Conservation (phyloP, 2,888 invertebrate genomes). For the Deladenus siricidicola region DNA sequence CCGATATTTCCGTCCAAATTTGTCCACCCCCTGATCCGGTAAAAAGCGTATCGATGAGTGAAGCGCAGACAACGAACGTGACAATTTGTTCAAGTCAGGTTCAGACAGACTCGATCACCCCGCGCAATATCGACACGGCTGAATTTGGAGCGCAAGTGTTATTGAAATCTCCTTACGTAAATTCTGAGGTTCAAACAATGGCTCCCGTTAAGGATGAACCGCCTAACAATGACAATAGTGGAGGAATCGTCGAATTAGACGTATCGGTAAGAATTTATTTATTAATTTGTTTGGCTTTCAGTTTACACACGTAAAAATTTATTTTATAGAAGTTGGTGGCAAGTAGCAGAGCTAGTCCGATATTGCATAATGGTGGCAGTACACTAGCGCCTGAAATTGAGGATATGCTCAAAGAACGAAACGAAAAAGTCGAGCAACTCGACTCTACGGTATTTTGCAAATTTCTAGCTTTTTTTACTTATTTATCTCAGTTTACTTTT, state of each 20-base stretch:
- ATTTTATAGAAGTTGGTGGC: background rate
- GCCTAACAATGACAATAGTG: background rate
- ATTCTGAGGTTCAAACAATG: background rate
- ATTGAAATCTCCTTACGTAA: too few relatives aligned
- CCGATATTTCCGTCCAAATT: too few relatives aligned
- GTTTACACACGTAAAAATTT: background rate
- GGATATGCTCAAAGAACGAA: background rate
- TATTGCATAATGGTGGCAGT: too few relatives aligned
- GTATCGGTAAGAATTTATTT: background rate
- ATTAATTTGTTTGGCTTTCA: background rate
- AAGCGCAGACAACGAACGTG: background rate
- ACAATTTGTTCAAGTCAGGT: background rate
- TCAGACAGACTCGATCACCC: background rate
- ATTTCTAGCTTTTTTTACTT: too few relatives aligned
- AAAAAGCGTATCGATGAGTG: too few relatives aligned
- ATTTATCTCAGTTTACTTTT: too few relatives aligned
- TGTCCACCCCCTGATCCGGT: too few relatives aligned
- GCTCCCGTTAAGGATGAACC: too few relatives aligned
- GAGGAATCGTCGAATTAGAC: background rate
- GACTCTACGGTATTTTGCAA: slow-evolving; percentile 7
- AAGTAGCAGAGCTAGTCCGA: too few relatives aligned
- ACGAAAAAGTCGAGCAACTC: slow-evolving; percentile 5
- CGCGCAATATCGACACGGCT: too few relatives aligned
- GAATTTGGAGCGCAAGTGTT: too few relatives aligned
- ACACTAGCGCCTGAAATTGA: background rate